Conservation (phyloP, 2,113 vertebrate genomes). For the Ophiodon elongatus region DNA sequence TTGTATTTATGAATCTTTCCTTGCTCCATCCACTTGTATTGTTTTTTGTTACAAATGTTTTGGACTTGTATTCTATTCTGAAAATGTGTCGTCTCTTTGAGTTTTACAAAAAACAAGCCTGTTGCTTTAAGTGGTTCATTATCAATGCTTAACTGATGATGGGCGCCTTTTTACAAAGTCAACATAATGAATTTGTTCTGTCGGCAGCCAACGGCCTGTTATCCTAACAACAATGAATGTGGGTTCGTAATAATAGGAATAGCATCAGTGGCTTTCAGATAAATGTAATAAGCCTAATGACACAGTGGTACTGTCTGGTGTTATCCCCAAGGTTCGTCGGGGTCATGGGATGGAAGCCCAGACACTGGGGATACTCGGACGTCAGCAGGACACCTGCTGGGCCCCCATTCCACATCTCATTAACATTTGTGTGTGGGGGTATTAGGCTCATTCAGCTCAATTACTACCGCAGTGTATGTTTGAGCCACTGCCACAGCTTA, state of each 20-base stretch:
- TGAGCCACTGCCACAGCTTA: constrained; percentile 66
- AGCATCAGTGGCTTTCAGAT: constrained; percentile 42
- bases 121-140: constrained; percentile 26
- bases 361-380: constrained; percentile 40
- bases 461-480: constrained; percentile 68
- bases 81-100: background rate
- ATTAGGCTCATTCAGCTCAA: constrained; percentile 79
- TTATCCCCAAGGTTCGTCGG: constrained; percentile 47
- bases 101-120: background rate
- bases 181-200: constrained; percentile 35
- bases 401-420: constrained; percentile 64
- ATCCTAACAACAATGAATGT: constrained; percentile 28
- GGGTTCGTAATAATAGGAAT: constrained; percentile 17
- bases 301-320: constrained; percentile 28
- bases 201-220: constrained; percentile 20
- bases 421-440: constrained; percentile 64
- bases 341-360: constrained; percentile 55
- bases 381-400: constrained; percentile 61
- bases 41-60: background rate
- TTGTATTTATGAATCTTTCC: background rate
- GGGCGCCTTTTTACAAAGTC: constrained; percentile 21
- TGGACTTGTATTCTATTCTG: background rate
- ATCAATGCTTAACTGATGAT: constrained; percentile 18
- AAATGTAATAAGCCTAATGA: constrained; percentile 19
- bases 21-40: background rate